Base-by-base conservation (phyloP, 1,140 invertebrate genomes). In the Lucilia cuprina region DNA sequence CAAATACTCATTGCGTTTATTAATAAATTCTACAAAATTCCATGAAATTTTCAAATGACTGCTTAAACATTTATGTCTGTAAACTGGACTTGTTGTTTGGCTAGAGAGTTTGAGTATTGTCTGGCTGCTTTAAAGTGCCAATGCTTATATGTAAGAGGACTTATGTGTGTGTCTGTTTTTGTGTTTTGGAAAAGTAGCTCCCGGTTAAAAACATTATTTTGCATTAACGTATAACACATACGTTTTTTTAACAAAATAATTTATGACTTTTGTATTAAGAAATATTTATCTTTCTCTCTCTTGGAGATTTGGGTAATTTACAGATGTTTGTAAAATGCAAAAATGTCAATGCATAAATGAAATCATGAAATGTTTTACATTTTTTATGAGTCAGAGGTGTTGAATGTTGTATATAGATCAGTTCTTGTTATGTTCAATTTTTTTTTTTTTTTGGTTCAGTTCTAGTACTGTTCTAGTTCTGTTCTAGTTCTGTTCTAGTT, bases 1-100 rank as follows among this genome's bases (percentile, higher is more conserved):
- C n/a, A 70, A 19, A 55, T 17, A 55, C 41, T 41, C 50, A 14
- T 41, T 55, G 13, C 17, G 55, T 60, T 60, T 60, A 60, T 60
- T 60, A 60, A 60, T 70, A 70, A 55, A 55, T 41, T 8, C 50
- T 5, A 17, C 17, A 55, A 25, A 70, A 70, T 70, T 70, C 65
- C 65, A 70, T n/a, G 65, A 70, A 70, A 70, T 70, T 70, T 70
- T 70, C 65, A 70, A 70, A 70, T 70, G 65, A 25, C 65, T 70
- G 65, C 65, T 21, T 70, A 70, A 21, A 70, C 65, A 70, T 70
- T 25, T 70, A 70, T 21, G 19, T 21, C 55, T 17, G 55, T 17
- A 60, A 60, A 17, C 55, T 17, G 55, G 25, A 30, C 14, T n/a
- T 19, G 65, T 12, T 14, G 4, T 55, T 55, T 12, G 13, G 50